Conservation (phyloP, 1,140 invertebrate genomes). For the Drosophila cardini region DNA sequence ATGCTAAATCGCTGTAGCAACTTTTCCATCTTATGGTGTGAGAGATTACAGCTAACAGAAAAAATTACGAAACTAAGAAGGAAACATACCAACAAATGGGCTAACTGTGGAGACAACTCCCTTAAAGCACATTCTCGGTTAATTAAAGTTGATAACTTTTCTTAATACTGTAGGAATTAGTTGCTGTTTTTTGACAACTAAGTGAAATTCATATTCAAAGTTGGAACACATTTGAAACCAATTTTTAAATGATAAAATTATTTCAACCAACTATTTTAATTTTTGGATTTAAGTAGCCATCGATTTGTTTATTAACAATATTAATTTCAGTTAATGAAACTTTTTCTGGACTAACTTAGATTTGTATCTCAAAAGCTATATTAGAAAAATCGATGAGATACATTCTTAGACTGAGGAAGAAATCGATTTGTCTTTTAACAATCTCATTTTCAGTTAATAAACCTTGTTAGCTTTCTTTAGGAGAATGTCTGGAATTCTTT, state of each 20-base stretch:
- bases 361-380: no score
- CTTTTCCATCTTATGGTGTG: slow-evolving; percentile 12
- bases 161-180: not conserved
- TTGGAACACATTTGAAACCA: no score
- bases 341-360: no score
- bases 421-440: no score
- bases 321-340: no score
- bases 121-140: slow-evolving; percentile 50
- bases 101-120: slow-evolving; percentile 33
- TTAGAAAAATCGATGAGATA: no score
- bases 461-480: slow-evolving; percentile 14
- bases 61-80: slow-evolving; percentile 23
- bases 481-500: not conserved
- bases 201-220: no score
- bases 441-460: not conserved
- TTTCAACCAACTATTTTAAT: no score
- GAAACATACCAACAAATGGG: slow-evolving; percentile 61
- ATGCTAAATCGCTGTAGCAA: slow-evolving; percentile 39
- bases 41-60: slow-evolving; percentile 49
- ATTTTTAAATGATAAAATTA: no score
- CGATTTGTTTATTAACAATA: no score
- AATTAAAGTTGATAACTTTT: slow-evolving; percentile 6
- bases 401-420: no score
- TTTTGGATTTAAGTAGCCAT: no score
- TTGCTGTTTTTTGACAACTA: not conserved